phyloP scores from a whole-genome alignment of 2,888 invertebrate species.

The Conus canariensis region DNA sequence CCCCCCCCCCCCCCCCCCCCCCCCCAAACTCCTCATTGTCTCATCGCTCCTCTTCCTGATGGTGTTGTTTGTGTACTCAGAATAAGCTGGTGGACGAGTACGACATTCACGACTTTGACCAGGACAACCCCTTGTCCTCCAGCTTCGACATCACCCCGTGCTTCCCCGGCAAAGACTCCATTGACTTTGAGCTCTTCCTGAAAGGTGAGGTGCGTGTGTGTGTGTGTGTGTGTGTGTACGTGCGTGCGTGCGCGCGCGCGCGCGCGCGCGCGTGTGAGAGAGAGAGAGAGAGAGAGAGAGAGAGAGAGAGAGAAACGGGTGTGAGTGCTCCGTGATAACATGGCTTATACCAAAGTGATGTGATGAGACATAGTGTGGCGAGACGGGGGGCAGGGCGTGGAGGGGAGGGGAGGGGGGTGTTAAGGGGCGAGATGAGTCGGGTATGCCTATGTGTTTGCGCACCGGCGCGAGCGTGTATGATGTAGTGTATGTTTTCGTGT shows the following conservation, averaged over 20 bases:
- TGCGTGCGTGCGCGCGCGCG: no score
- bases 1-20: neutral
- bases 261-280: neutral
- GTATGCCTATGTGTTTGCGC: neutral
- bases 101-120: constrained; percentile 66
- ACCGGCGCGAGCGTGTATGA: neutral
- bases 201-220: constrained; percentile 53
- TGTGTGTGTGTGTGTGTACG: neutral
- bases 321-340: no score
- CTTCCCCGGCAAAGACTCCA: constrained; percentile 54
- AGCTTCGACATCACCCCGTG: constrained; percentile 63
- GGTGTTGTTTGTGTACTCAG: neutral
- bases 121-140: constrained; percentile 60
- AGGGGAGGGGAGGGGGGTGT: no score
- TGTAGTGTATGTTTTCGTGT: neutral
- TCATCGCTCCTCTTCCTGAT: neutral
- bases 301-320: no score
- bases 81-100: constrained; percentile 47
- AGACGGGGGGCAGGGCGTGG: neutral
- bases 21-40: neutral
- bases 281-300: no score
- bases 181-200: constrained; percentile 60
- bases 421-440: neutral
- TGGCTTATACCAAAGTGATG: neutral
- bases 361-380: neutral